Base-by-base conservation (phyloP, 2,797 vertebrate genomes). In the Labroides dimidiatus region DNA sequence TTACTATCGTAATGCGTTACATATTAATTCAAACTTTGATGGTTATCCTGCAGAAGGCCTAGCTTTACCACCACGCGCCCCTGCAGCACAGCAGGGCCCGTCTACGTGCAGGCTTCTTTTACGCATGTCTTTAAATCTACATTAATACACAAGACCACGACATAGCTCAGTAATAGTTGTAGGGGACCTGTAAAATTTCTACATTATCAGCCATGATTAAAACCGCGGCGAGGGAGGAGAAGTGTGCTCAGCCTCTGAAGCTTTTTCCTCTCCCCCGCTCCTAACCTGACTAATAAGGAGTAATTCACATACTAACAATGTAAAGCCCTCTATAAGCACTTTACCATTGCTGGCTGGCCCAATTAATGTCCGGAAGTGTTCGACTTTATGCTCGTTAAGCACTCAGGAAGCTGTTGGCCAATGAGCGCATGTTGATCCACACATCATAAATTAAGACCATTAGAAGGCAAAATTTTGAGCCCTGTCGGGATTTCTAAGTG, bases 391-490 rank as follows among this genome's bases (percentile, higher is more conserved):
- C 89, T 93, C 91, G 86, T 92, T 93, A 93, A 91, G 90, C 88
- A 88, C 89, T 90, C 91, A 89, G 90, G 88, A 90, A 92, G 87
- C 90, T 89, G 90, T 89, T 90, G 86, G 84, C 85, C 89, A 88
- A 88, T 90, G 89, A 89, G 90, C 86, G 68, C 89, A 89, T 91
- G 91, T 91, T 91, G 88, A 86, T 91, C 84, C 85, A 88, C 91
- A 93, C 91, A 77, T 93, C 90, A 92, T 93, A 92, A 92, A 93
- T 91, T 91, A 89, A 78, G 88, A 87, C 89, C 90, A 92, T 91
- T 92, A 92, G 89, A 77, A 82, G 89, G 85, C 77, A 84, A 88
- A 90, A 81, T 37, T 83, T 85, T 75, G 71, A 49, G 78, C 53
- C 80, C 86, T 91, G 91, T 91, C 89, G 84, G 84, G 85, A 87